Percentiles rank a stretch among this genome's conserved stretches.
These are phyloP conservation scores for Liparis tanakae DNA, from an alignment of 2,797 vertebrate genomes.

Conservation along the genomic window DNA sequence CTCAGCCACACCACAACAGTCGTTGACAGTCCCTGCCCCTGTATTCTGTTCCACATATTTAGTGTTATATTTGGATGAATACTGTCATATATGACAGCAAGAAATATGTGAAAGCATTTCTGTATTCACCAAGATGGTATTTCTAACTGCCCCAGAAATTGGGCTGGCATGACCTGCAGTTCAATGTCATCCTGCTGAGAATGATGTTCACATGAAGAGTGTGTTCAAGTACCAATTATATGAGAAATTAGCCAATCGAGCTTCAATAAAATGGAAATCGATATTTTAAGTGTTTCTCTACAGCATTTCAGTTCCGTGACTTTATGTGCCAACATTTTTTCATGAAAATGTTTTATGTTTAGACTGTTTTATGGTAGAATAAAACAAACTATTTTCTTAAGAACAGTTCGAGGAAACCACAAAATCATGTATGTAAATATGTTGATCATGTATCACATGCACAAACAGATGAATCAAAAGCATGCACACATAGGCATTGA, in stretches of 20 bases:
- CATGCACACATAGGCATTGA: background rate
- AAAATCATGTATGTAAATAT: background rate
- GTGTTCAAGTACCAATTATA: background rate
- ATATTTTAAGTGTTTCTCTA: background rate
- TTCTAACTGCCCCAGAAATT: no score
- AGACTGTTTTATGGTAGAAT: background rate
- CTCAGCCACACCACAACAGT: background rate
- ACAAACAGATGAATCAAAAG: background rate
- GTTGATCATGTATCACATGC: background rate
- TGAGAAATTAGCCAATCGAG: no score
- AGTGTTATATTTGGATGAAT: slow-evolving; percentile 3
- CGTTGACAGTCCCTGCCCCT: background rate
- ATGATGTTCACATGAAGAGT: background rate
- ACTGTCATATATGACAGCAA: background rate
- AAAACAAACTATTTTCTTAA: background rate
- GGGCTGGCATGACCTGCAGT: background rate
- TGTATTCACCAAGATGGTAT: background rate
- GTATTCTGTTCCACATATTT: background rate
- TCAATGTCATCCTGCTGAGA: background rate
- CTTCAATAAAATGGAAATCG: background rate
- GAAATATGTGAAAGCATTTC: background rate
- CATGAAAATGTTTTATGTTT: background rate
- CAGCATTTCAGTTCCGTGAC: background rate
- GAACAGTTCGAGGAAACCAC: background rate
- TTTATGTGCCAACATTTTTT: background rate